phyloP scores from a whole-genome alignment of 2,888 invertebrate species.

The Ommatoiulus sabulosus region DNA sequence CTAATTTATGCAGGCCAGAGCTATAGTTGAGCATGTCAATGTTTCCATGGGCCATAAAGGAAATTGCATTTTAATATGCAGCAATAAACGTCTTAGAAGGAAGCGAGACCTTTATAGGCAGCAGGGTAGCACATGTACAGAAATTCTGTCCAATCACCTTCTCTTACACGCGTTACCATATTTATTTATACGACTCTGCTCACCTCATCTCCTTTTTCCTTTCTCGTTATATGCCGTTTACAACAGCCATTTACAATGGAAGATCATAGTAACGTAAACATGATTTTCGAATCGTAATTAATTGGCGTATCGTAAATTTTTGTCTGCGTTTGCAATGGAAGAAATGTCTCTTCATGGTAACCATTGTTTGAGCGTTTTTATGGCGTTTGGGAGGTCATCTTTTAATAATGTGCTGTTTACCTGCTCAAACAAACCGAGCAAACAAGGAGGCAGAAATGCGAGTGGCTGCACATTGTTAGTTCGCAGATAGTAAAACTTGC shows the following conservation, averaged over 20 bases:
- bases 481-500: background rate
- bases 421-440: background rate
- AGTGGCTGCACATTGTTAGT: background rate
- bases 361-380: slow-evolving; percentile 36
- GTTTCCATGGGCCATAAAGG: slow-evolving; percentile 12
- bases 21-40: slow-evolving; percentile 5
- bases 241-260: slow-evolving; percentile 40
- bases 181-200: background rate
- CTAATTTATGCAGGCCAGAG: background rate
- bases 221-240: slow-evolving; percentile 1
- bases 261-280: slow-evolving; percentile 31
- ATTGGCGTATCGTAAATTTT: slow-evolving; percentile 29
- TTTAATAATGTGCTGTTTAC: slow-evolving; percentile 40
- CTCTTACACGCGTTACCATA: background rate
- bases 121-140: background rate
- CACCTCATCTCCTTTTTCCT: slow-evolving; percentile 17
- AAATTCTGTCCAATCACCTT: slow-evolving; percentile 42
- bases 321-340: slow-evolving; percentile 37
- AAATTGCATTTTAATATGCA: slow-evolving; percentile 40
- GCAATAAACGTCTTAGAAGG: background rate
- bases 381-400: slow-evolving; percentile 18
- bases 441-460: background rate
- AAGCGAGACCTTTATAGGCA: background rate
- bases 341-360: slow-evolving; percentile 33
- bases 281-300: slow-evolving; percentile 36